phyloP scores from a whole-genome alignment of 2,888 invertebrate genomes.

The Belgica antarctica region DNA sequence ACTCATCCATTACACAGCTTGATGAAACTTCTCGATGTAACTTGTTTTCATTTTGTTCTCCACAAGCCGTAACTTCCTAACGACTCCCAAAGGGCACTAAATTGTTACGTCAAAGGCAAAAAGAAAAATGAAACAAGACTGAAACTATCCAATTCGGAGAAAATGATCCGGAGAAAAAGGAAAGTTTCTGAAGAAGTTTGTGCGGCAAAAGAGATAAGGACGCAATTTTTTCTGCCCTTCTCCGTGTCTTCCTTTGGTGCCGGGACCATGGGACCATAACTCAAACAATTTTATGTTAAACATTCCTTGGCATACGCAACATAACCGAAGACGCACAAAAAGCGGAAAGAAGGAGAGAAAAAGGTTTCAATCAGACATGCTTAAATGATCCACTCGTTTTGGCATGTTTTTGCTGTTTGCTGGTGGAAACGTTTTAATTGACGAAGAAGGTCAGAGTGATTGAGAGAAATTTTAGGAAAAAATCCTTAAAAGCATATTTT shows the following conservation, averaged over 20 bases:
- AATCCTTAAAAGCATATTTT: neutral
- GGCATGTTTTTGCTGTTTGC: neutral
- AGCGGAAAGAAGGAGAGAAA: neutral
- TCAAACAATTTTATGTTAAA: conserved; percentile 22
- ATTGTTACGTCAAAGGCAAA: no score
- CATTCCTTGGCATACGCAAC: conserved; percentile 11
- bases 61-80: no score
- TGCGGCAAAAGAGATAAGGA: neutral
- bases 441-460: conserved; percentile 22
- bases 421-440: conserved; percentile 25
- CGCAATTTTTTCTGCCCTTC: neutral
- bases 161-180: conserved; percentile 12
- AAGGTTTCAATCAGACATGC: conserved; percentile 14
- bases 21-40: no score
- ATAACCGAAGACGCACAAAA: neutral
- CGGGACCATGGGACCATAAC: neutral
- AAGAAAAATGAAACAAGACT: conserved; percentile 11
- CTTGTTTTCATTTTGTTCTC: no score
- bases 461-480: neutral
- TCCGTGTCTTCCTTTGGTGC: no score
- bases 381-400: conserved; percentile 10
- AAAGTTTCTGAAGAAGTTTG: neutral
- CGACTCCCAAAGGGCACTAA: no score
- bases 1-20: no score
- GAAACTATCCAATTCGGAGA: conserved; percentile 21